Base-by-base conservation (phyloP, 2,888 invertebrate genomes). In the Augiades crinisus region DNA sequence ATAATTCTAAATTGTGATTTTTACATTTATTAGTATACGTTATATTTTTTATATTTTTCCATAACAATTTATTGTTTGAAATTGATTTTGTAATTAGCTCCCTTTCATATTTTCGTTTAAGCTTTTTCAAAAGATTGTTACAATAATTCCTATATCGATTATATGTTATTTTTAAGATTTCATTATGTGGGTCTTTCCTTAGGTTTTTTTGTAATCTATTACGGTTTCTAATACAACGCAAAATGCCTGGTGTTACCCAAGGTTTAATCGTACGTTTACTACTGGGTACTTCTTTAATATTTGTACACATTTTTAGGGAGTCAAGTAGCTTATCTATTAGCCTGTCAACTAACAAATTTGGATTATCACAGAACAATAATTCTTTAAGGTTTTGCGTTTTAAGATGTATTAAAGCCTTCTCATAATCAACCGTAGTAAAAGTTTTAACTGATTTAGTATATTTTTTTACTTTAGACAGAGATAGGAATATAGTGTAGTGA, bases 1-100 rank as follows among this genome's bases (percentile, higher is more conserved):
- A 24, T 19, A 59, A 34, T 41, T 49, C 38, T 14, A 31, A 14
- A 12, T 40, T 54, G 3, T 38, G 6, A 2, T 17, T 6, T 40
- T 50, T 52, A 5, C n/a, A 8, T 10, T 21, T 21, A 13, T 41
- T 47, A 10, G 16, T 40, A 19, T 51, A 13, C 17, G 54, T 53
- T 6, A 59, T 50, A 3, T 27, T 43, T 38, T 59, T 59, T n/a
- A 59, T 52, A 13, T 47, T 52, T 21, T 38, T 47, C 59, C 57
- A 57, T 5, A 57, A 36, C 0, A 17, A 17, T 47, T 54, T 55
- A 5, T 40, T 43, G 8, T 54, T 49, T 21, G 45, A 41, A 8
- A 37, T 6, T 19, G 55, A 53, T 13, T 47, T 45, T 1, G 12
- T 24, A 0, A 56, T 19, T 24, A 24, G 1, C 17, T 47, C 33